A percentile compares a stretch with the other conserved stretches of the same genome.
These are phyloP conservation scores for Acanthurus tractus DNA, from an alignment of 2,797 vertebrate genomes.

Conservation along the genomic window DNA sequence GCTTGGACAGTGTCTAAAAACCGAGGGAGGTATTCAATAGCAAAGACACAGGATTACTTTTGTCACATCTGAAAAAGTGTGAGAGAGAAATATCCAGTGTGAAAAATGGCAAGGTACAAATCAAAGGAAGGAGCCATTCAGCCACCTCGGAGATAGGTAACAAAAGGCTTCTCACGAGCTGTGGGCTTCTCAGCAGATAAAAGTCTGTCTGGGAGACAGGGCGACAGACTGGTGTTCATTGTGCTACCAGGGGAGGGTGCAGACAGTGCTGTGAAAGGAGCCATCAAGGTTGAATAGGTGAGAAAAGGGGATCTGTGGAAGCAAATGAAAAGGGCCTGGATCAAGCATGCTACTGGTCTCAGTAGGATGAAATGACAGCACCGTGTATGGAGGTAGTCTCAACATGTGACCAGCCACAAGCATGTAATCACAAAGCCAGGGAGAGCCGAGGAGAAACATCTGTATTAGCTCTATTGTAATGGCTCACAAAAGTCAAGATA, in stretches of 20 bases:
- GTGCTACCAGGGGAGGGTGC: constrained; percentile 77
- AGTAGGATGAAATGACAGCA: constrained; percentile 77
- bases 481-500: constrained; percentile 20
- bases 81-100: constrained; percentile 76
- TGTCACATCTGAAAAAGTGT: constrained; percentile 75
- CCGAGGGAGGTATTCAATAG: constrained; percentile 41
- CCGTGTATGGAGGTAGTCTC: constrained; percentile 70
- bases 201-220: constrained; percentile 82
- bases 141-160: constrained; percentile 80
- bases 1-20: constrained; percentile 39
- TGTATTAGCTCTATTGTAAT: constrained; percentile 50
- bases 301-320: constrained; percentile 81
- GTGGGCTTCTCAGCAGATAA: constrained; percentile 86
- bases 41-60: constrained; percentile 67
- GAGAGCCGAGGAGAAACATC: constrained; percentile 46
- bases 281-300: constrained; percentile 86
- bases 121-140: constrained; percentile 83
- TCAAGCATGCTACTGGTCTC: constrained; percentile 78
- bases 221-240: constrained; percentile 81
- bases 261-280: constrained; percentile 86
- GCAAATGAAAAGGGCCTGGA: constrained; percentile 82
- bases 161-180: constrained; percentile 82
- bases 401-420: constrained; percentile 75
- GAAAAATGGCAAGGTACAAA: constrained; percentile 81
- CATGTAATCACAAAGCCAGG: constrained; percentile 71